Conservation (phyloP, 2,797 vertebrate species). For the Paratrypauchen microcephalus region DNA sequence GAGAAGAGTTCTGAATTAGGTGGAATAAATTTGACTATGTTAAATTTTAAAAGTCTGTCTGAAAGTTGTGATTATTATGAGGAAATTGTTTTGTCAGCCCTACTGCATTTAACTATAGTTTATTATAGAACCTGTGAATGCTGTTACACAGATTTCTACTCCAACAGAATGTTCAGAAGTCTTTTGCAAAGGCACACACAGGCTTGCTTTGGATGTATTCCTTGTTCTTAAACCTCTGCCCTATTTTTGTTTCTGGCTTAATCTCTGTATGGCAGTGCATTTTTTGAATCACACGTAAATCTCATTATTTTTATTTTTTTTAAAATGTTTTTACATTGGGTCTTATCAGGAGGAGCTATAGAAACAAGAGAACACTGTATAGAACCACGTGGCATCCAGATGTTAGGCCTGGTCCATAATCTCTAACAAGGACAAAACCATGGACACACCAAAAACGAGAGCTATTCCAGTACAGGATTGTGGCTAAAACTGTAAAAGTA, state of each 20-base stretch:
- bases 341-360: conserved; percentile 16
- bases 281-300: conserved; percentile 31
- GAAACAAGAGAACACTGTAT: not conserved
- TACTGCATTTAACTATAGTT: no score
- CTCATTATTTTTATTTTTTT: no score
- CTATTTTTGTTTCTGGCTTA: conserved; percentile 48
- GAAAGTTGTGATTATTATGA: not conserved
- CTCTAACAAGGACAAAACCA: conserved; percentile 11
- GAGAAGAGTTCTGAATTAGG: not conserved
- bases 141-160: not conserved
- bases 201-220: not conserved
- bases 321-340: conserved; percentile 24
- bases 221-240: conserved; percentile 29
- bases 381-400: conserved; percentile 63
- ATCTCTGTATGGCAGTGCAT: conserved; percentile 48
- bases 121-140: no score
- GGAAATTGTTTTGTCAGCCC: no score
- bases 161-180: not conserved
- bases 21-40: not conserved
- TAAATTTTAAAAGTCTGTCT: not conserved
- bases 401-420: conserved; percentile 34
- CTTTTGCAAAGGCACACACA: no score
- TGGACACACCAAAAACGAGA: conserved; percentile 10
- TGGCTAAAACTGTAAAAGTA: not conserved
- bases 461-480: not conserved